Percentiles rank a stretch among this genome's conserved stretches.
These are phyloP conservation scores for Oplegnathus fasciatus DNA, from an alignment of 2,113 vertebrate species.

Conservation along the genomic window DNA sequence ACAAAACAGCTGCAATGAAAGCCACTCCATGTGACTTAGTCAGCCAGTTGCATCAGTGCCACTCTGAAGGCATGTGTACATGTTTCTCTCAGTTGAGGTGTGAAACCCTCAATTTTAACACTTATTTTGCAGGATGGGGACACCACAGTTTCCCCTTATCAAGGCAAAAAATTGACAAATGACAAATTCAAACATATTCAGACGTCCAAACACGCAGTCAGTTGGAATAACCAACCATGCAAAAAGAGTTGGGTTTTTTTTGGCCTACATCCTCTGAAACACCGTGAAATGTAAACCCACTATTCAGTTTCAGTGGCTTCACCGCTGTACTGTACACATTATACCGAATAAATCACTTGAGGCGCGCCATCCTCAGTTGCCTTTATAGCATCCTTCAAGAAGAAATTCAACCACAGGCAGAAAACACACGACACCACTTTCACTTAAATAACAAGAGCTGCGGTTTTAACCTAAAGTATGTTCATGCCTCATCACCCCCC, in stretches of 20 bases:
- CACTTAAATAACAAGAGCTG: constrained; percentile 9
- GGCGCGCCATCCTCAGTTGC: neutral
- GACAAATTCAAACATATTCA: neutral
- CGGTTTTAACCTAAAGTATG: constrained; percentile 1
- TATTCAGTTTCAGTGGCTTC: constrained; percentile 37
- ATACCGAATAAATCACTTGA: accelerated
- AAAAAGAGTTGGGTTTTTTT: neutral
- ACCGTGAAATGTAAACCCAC: too few species aligned
- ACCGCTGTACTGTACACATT: too few species aligned
- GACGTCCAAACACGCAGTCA: neutral
- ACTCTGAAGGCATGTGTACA: constrained; percentile 27
- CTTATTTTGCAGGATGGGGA: neutral
- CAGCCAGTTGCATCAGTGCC: neutral
- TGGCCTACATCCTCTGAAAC: too few species aligned
- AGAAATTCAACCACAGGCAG: constrained; percentile 15
- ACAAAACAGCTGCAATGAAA: neutral
- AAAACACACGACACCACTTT: neutral
- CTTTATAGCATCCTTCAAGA: neutral
- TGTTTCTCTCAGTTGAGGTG: constrained; percentile 24
- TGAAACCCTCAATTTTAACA: constrained; percentile 19
- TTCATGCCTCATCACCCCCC: neutral
- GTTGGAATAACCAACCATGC: too few species aligned
- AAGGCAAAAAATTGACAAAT: neutral
- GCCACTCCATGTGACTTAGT: neutral
- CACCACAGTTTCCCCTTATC: neutral